phyloP scores from a whole-genome alignment of 37 sponge, comb jelly and placozoan species.

The Chondrilla cf. caribensis region DNA sequence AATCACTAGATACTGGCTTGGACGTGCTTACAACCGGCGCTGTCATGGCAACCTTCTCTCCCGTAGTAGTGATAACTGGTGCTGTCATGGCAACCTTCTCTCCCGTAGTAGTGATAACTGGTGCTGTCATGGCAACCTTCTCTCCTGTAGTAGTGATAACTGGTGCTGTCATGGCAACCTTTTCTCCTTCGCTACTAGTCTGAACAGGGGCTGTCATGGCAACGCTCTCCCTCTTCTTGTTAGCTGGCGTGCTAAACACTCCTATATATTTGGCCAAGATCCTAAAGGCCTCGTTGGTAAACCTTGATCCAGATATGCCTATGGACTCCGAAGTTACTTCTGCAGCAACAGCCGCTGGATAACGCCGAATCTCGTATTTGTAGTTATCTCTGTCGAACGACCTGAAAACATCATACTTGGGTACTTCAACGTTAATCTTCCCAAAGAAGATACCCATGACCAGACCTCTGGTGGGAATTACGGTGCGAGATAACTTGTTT shows the following conservation, averaged over 20 bases:
- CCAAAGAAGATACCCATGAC: not conserved
- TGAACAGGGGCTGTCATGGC: not conserved
- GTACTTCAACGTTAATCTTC: not conserved
- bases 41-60: slow-evolving; percentile 13
- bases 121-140: slow-evolving; percentile 10
- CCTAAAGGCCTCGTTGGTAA: not conserved
- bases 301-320: not conserved
- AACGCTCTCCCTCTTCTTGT: not conserved
- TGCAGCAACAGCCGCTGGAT: not conserved
- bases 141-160: not conserved
- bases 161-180: slow-evolving; percentile 17
- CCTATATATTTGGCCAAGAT: slow-evolving; percentile 6
- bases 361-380: slow-evolving; percentile 13
- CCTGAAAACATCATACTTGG: not conserved
- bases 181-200: not conserved
- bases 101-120: not conserved
- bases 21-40: not conserved
- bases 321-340: not conserved
- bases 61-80: not conserved
- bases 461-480: not conserved
- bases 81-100: slow-evolving; percentile 17
- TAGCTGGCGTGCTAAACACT: not conserved
- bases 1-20: no score
- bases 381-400: not conserved
- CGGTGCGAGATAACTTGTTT: no score